These are phyloP conservation scores for Eunapius fragilis DNA, from an alignment of 37 sponge, comb jelly and placozoan species.

Conservation along the genomic window DNA sequence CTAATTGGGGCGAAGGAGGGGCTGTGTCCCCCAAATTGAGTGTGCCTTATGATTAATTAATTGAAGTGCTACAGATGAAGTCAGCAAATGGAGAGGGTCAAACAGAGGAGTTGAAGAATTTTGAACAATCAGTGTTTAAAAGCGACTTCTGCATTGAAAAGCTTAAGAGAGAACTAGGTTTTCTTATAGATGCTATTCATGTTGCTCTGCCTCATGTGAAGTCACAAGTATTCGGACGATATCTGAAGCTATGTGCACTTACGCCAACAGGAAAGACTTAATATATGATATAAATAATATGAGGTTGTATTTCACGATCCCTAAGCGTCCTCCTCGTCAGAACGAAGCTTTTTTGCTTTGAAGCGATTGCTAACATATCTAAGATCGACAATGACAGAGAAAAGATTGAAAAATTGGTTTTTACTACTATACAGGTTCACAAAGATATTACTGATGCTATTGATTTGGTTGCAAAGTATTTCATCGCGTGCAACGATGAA, in stretches of 20 bases:
- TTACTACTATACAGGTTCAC: conserved; percentile 14
- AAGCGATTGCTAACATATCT: conserved; percentile 36
- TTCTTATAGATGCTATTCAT: neutral
- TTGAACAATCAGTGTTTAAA: neutral
- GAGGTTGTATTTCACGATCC: conserved; percentile 42
- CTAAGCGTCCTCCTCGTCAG: conserved; percentile 48
- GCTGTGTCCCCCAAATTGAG: no score
- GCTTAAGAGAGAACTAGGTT: neutral
- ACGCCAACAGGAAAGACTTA: conserved; percentile 8
- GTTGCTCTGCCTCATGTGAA: neutral
- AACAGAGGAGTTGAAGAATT: neutral
- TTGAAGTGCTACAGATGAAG: neutral
- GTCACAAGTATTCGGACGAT: neutral
- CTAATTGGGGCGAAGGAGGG: no score
- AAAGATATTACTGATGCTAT: conserved; percentile 32
- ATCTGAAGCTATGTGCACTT: conserved; percentile 1
- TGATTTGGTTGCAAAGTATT: no score
- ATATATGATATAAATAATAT: conserved; percentile 33
- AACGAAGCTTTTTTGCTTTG: conserved; percentile 56
- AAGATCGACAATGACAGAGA: conserved; percentile 19
- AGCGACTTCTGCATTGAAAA: neutral
- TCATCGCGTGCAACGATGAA: no score
- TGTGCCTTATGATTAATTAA: neutral
- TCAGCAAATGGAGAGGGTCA: neutral
- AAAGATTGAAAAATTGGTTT: neutral